phyloP scores from a whole-genome alignment of 2,113 vertebrate species.

The Cyprinus carpio region DNA sequence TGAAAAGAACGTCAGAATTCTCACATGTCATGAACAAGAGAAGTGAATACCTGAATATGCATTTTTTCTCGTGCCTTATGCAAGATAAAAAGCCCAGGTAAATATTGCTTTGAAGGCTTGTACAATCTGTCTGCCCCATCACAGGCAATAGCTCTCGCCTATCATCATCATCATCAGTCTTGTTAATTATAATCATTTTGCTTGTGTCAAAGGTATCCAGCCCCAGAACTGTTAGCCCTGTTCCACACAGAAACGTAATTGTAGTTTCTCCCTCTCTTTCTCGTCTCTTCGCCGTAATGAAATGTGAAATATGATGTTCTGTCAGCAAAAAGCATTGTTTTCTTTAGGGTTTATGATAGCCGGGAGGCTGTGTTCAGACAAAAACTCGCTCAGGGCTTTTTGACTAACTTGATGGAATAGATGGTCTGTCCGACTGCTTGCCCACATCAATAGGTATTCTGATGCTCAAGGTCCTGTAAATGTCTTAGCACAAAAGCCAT shows the following conservation, averaged over 20 bases:
- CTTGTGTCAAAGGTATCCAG: conserved; percentile 47
- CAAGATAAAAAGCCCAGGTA: conserved; percentile 27
- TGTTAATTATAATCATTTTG: conserved; percentile 44
- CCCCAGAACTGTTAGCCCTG: conserved; percentile 32
- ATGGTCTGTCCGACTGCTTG: conserved; percentile 41
- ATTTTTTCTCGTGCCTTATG: conserved; percentile 22
- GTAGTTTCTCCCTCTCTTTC: conserved; percentile 10
- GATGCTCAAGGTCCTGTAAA: conserved; percentile 36
- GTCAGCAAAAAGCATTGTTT: conserved; percentile 49
- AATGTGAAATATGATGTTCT: conserved; percentile 49
- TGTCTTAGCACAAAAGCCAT: conserved; percentile 20
- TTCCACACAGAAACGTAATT: conserved; percentile 43
- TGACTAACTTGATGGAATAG: conserved; percentile 46
- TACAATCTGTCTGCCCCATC: conserved; percentile 8
- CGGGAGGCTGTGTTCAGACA: conserved; percentile 34
- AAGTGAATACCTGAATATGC: neutral
- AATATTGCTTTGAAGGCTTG: conserved; percentile 5
- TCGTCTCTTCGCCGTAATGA: conserved; percentile 15
- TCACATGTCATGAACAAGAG: neutral
- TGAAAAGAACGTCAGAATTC: neutral
- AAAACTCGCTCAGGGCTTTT: conserved; percentile 47
- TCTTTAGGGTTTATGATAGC: conserved; percentile 48
- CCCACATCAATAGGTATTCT: conserved; percentile 32
- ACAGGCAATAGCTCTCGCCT: conserved; percentile 39
- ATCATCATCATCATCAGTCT: conserved; percentile 45